phyloP scores from a whole-genome alignment of 2,797 vertebrate species.

The Coracias cyanogaster region DNA sequence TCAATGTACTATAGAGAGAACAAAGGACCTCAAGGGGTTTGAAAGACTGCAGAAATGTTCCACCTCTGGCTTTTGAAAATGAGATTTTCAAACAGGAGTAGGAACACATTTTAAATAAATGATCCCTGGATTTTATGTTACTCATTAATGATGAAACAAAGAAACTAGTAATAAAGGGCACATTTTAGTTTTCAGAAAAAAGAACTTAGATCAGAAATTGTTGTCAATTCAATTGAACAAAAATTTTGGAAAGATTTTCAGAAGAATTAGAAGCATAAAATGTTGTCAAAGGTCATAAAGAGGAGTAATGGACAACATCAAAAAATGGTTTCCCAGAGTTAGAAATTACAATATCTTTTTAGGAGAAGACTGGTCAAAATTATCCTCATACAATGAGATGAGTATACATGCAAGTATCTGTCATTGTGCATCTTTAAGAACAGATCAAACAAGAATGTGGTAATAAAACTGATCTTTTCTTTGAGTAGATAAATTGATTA shows the following conservation, averaged over 20 bases:
- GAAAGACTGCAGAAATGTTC: constrained; percentile 40
- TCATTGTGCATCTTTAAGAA: background rate
- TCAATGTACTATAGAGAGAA: constrained; percentile 50
- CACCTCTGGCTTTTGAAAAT: constrained; percentile 67
- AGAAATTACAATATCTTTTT: background rate
- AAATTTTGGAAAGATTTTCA: background rate
- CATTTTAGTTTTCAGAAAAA: constrained; percentile 25
- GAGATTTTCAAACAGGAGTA: constrained; percentile 56
- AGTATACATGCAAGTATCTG: background rate
- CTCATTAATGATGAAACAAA: constrained; percentile 64
- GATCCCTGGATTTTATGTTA: constrained; percentile 25
- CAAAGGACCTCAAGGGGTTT: constrained; percentile 34
- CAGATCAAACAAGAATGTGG: background rate
- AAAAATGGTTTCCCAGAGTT: background rate
- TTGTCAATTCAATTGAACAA: background rate
- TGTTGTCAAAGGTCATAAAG: background rate
- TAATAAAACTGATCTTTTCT: background rate
- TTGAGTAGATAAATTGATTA: background rate
- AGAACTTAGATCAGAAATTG: background rate
- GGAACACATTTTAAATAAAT: constrained; percentile 55
- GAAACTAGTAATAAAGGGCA: background rate
- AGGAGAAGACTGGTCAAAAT: background rate
- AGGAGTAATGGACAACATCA: background rate
- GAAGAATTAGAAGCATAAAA: background rate
- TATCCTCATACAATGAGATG: background rate